Conservation (phyloP, 2,797 vertebrate species). For the Thunnus albacares region DNA sequence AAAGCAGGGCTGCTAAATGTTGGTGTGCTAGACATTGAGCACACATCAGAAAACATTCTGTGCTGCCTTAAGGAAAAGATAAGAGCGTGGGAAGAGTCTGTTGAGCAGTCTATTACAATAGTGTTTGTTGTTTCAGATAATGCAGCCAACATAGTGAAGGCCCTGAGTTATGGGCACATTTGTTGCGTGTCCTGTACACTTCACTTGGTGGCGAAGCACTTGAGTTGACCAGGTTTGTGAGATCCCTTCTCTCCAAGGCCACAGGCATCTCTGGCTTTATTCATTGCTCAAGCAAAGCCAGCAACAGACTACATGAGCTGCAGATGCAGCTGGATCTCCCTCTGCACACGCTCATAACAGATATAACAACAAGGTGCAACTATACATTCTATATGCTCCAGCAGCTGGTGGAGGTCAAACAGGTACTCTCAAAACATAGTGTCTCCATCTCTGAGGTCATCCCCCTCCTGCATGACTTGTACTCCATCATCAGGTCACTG, state of each 20-base stretch:
- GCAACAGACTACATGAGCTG: neutral
- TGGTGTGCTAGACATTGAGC: slow-evolving; percentile 55
- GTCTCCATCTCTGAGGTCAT: too few relatives aligned
- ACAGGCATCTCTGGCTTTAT: neutral
- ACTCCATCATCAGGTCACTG: too few relatives aligned
- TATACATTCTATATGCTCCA: neutral
- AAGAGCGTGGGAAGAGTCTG: neutral
- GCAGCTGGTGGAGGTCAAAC: too few relatives aligned
- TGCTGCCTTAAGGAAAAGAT: slow-evolving; percentile 1
- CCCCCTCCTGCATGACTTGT: too few relatives aligned
- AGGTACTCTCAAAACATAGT: too few relatives aligned
- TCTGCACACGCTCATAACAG: neutral
- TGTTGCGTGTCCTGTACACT: neutral
- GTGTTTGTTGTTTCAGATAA: neutral
- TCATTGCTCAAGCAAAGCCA: neutral
- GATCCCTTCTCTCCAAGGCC: neutral
- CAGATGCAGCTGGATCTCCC: neutral
- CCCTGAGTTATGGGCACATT: neutral
- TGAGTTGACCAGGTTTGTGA: neutral
- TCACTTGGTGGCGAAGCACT: neutral
- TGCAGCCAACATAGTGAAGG: neutral
- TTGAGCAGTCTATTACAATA: neutral
- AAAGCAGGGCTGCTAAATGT: slow-evolving; percentile 59
- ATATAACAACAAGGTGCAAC: neutral
- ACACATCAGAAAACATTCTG: slow-evolving; percentile 43